These are phyloP conservation scores for Pluvialis apricaria DNA, from an alignment of 2,113 vertebrate genomes.

Conservation along the genomic window DNA sequence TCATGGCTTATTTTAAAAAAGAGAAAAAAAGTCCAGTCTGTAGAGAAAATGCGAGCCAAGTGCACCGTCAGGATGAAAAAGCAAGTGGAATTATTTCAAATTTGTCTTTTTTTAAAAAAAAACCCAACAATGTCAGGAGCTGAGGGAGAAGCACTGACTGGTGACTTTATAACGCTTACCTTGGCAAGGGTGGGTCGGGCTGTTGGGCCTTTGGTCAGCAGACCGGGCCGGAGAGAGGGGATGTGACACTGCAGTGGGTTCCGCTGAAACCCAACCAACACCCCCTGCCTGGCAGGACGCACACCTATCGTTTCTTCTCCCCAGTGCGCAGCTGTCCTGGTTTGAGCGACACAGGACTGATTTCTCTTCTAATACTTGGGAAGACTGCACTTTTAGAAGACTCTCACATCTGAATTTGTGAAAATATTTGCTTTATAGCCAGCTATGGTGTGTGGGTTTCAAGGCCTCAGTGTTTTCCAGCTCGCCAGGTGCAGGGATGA, in stretches of 20 bases:
- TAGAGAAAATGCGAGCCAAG: background rate
- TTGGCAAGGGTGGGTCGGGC: background rate
- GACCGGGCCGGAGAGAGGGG: background rate
- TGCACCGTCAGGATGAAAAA: background rate
- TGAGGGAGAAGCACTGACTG: background rate
- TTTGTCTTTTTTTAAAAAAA: background rate
- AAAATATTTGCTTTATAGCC: too few relatives aligned
- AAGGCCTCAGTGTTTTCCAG: too few relatives aligned
- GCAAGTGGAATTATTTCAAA: background rate
- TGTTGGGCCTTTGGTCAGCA: background rate
- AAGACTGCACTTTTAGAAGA: too few relatives aligned
- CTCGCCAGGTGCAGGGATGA: too few relatives aligned
- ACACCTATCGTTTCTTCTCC: background rate
- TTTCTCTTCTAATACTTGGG: too few relatives aligned
- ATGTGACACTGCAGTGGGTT: background rate
- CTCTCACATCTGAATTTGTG: too few relatives aligned
- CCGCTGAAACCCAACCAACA: background rate
- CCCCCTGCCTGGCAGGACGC: accelerated
- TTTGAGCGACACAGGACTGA: too few relatives aligned
- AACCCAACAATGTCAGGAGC: background rate
- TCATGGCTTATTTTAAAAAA: background rate
- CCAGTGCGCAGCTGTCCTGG: background rate
- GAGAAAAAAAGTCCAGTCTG: background rate
- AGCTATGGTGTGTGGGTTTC: too few relatives aligned
- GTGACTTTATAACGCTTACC: background rate